Evolutionary conservation across 2,797 vertebrate species (phyloP).

Genomic region (Eulemur mongoz): DNA sequence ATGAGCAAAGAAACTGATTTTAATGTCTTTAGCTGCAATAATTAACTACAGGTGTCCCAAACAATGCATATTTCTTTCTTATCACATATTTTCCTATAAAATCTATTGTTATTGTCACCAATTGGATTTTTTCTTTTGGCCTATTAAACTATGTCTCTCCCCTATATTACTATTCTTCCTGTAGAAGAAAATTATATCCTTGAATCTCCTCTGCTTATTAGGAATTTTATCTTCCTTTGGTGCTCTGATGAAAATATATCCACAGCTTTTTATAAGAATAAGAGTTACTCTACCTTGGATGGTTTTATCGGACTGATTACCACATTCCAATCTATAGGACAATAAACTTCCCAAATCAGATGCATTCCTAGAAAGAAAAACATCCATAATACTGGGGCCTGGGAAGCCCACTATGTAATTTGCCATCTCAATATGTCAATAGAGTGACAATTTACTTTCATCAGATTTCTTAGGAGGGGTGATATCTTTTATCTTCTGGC

Average conservation of each 20-base stretch:
- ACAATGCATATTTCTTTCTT: conserved; percentile 80
- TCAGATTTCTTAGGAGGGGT: conserved; percentile 68
- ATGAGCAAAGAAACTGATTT: conserved; percentile 85
- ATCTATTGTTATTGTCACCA: conserved; percentile 82
- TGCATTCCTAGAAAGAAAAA: conserved; percentile 68
- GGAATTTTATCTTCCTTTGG: conserved; percentile 61
- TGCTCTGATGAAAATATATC: conserved; percentile 58
- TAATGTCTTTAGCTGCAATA: conserved; percentile 86
- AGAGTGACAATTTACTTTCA: conserved; percentile 76
- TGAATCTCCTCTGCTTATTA: conserved; percentile 59
- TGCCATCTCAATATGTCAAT: conserved; percentile 73
- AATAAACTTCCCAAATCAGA: conserved; percentile 73
- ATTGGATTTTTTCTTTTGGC: conserved; percentile 56
- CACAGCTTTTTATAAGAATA: conserved; percentile 64
- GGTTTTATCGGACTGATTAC: conserved; percentile 65
- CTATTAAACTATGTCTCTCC: conserved; percentile 65
- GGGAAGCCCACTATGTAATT: conserved; percentile 65
- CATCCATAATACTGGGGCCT: conserved; percentile 40
- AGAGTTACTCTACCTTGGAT: conserved; percentile 63
- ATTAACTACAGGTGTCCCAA: conserved; percentile 88
- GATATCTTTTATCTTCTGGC: conserved; percentile 70
- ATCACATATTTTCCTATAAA: conserved; percentile 79
- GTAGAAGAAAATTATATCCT: conserved; percentile 55
- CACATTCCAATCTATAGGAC: conserved; percentile 64
- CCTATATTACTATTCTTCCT: conserved; percentile 59